Evolutionary conservation across 2,113 vertebrate genomes (phyloP), one percentile per base, ranked within the genome.

Genomic region (Amblyopsis rosae): DNA sequence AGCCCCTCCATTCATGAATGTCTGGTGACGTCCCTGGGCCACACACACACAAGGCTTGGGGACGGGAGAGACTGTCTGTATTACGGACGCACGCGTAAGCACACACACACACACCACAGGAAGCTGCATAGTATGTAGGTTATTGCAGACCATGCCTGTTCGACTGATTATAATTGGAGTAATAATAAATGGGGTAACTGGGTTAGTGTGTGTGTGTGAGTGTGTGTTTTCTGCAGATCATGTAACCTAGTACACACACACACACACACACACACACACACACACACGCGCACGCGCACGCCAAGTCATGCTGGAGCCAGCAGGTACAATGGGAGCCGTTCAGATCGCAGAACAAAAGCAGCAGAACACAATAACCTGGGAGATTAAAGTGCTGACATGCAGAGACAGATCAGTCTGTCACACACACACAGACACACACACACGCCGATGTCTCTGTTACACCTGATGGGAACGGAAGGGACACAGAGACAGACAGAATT

Each of bases 331-430:
- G 16, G 16, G 9, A 19, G 54, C 6, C 54, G 3, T 56, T 19
- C 35, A 51, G 13, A 76, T 74, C 72, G 58, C 9, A 0, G 57
- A 51, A 70, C 67, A 68, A 75, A 83, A 75, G 82, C 72, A 65
- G 74, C 70, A 72, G 78, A 85, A 81, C 66, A 77, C 70, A 84
- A 81, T 83, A 84, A 80, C 68, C 73, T 78, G 77, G 59, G 71
- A 85, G 59, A 81, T 41, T 6, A 79, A 86, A 78, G 72, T 75
- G 79, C 81, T 84, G 77, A 83, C 75, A 82, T 70, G 19, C 76
- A 74, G 82, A 79, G 70, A 86, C 13, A 63, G 66, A 67, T 53
- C 57, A 35, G 19, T 32, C 5, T 50, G 46, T 17, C 60, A 19
- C 19, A 53, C 19, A 32, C 41, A 64, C 19, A 64, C 19, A 49